phyloP scores from a whole-genome alignment of 2,113 vertebrate genomes.

The Isichthys henryi region DNA sequence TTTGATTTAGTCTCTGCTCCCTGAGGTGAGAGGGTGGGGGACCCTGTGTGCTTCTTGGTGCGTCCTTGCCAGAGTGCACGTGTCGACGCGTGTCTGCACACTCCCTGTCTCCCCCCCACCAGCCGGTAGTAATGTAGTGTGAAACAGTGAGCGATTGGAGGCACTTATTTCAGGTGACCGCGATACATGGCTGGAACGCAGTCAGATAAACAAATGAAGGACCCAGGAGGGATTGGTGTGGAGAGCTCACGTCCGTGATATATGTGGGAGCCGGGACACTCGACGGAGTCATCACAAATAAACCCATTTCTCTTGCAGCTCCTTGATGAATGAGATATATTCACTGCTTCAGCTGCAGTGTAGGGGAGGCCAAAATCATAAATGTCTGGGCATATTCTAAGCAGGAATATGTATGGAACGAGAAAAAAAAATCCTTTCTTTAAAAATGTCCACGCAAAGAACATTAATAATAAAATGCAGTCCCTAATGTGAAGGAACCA shows the following conservation, averaged over 20 bases:
- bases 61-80: background rate
- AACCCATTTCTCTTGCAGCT: background rate
- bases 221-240: background rate
- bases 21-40: background rate
- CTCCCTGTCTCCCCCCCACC: background rate
- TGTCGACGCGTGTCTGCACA: background rate
- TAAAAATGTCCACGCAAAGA: background rate
- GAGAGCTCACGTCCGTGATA: background rate
- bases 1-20: background rate
- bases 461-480: background rate
- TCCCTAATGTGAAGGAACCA: background rate
- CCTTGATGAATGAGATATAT: background rate
- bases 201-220: slow-evolving; percentile 5
- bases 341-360: background rate
- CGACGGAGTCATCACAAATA: background rate
- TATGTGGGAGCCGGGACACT: background rate
- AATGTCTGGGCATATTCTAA: background rate
- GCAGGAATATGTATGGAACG: background rate
- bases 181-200: background rate
- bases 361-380: background rate
- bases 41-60: background rate
- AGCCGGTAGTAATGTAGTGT: slow-evolving; percentile 7
- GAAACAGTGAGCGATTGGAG: slow-evolving; percentile 2
- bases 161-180: background rate
- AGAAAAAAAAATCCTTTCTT: background rate